Conservation (phyloP, 2,888 invertebrate species). For the Cephus rjabovi region DNA sequence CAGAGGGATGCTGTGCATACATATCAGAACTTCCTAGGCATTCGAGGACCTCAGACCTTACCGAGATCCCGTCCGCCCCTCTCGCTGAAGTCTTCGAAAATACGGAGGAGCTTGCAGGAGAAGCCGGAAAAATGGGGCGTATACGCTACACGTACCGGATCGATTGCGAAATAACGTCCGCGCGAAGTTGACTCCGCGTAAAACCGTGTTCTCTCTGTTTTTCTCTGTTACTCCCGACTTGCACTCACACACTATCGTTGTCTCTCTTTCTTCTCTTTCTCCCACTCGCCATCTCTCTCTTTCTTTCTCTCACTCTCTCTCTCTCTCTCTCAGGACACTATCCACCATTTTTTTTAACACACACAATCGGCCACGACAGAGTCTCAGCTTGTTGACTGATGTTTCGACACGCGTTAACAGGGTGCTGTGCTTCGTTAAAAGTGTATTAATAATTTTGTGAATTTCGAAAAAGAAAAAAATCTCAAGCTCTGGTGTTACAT, state of each 20-base stretch:
- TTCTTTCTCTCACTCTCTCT: neutral
- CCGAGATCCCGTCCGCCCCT: constrained; percentile 9
- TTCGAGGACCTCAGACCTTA: neutral
- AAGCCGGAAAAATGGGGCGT: constrained; percentile 54
- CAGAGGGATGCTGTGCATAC: constrained; percentile 28
- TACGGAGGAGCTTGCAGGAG: constrained; percentile 14
- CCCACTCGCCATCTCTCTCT: neutral
- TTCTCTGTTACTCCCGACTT: neutral
- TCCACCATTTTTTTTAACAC: neutral
- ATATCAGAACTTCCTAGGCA: constrained; percentile 13
- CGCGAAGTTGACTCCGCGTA: constrained; percentile 20
- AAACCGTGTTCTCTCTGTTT: neutral
- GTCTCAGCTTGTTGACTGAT: neutral
- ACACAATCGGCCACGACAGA: neutral
- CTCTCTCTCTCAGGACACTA: neutral
- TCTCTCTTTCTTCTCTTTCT: neutral
- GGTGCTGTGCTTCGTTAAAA: neutral
- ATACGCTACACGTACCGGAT: constrained; percentile 55
- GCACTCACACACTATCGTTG: neutral
- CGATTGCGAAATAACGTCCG: constrained; percentile 59
- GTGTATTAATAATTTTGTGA: neutral
- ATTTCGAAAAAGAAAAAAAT: neutral
- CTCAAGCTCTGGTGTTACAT: neutral
- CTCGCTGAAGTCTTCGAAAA: constrained; percentile 1
- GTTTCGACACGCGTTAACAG: neutral